These are phyloP conservation scores for Rhipidura dahli DNA, from an alignment of 2,113 vertebrate species.

Conservation along the genomic window DNA sequence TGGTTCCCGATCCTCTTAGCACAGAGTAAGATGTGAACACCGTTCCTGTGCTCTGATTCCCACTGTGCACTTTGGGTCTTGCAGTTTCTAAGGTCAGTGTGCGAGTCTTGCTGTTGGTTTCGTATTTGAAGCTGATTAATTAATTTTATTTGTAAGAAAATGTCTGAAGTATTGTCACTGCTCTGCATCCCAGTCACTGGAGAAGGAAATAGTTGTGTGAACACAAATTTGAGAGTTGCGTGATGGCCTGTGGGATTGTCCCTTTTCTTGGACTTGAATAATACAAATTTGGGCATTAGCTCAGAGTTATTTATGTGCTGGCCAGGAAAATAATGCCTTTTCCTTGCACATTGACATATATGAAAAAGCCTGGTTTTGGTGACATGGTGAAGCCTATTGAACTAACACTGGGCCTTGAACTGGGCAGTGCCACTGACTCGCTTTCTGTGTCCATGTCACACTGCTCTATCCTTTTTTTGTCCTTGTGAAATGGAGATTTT, in stretches of 20 bases:
- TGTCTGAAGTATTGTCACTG: not conserved
- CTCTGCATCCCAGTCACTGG: not conserved
- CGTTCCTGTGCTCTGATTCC: not conserved
- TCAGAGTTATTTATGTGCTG: not conserved
- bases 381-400: not conserved
- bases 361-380: not conserved
- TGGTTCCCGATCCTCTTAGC: not conserved
- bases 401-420: not conserved
- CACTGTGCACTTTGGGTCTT: not conserved
- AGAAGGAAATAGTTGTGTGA: not conserved
- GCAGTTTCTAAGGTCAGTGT: not conserved
- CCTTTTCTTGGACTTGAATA: not conserved
- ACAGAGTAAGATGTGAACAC: fast-evolving
- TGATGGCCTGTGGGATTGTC: not conserved
- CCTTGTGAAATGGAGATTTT: not conserved
- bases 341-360: not conserved
- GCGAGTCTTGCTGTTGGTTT: not conserved
- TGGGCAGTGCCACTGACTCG: not conserved
- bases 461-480: not conserved
- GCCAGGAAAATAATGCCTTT: not conserved
- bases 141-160: not conserved
- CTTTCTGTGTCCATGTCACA: not conserved
- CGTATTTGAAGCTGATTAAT: not conserved
- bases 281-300: not conserved
- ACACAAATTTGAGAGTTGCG: not conserved